phyloP scores from a whole-genome alignment of 2,113 vertebrate genomes.

The Chaetops frenatus region DNA sequence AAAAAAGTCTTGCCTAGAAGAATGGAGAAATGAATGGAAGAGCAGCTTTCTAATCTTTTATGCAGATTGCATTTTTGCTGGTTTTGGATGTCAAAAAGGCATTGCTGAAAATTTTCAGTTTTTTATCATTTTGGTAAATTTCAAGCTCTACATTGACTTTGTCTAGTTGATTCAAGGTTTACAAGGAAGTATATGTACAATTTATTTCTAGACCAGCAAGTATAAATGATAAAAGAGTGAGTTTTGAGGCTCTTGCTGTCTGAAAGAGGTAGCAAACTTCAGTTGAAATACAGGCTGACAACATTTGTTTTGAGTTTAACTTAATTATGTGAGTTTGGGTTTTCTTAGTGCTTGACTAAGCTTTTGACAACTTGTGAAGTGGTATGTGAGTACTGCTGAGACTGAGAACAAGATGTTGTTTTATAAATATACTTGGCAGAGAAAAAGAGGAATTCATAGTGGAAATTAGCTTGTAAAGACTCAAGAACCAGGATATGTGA shows the following conservation, averaged over 20 bases:
- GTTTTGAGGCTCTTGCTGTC: not conserved
- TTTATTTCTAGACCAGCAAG: not conserved
- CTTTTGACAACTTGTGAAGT: constrained; percentile 49
- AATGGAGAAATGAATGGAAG: not conserved
- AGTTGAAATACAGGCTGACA: not conserved
- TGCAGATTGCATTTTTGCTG: not conserved
- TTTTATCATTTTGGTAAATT: not conserved
- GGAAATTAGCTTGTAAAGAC: constrained; percentile 16
- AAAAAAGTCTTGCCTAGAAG: not conserved
- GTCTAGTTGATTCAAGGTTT: not conserved
- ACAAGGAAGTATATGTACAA: not conserved
- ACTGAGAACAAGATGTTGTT: constrained; percentile 32
- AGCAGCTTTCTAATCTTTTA: not conserved
- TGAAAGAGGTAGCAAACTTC: not conserved
- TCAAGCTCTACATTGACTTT: not conserved
- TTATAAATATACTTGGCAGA: constrained; percentile 38
- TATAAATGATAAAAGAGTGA: not conserved
- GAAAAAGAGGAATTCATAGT: not conserved
- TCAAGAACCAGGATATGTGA: not conserved
- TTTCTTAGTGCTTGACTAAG: constrained; percentile 37
- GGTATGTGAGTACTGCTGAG: not conserved
- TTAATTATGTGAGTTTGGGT: constrained; percentile 24
- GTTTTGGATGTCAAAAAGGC: not conserved
- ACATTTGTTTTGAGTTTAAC: constrained; percentile 22
- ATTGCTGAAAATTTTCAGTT: not conserved